These are phyloP conservation scores for Drosophila mulleri DNA, from an alignment of 2,888 invertebrate genomes.

Conservation along the genomic window DNA sequence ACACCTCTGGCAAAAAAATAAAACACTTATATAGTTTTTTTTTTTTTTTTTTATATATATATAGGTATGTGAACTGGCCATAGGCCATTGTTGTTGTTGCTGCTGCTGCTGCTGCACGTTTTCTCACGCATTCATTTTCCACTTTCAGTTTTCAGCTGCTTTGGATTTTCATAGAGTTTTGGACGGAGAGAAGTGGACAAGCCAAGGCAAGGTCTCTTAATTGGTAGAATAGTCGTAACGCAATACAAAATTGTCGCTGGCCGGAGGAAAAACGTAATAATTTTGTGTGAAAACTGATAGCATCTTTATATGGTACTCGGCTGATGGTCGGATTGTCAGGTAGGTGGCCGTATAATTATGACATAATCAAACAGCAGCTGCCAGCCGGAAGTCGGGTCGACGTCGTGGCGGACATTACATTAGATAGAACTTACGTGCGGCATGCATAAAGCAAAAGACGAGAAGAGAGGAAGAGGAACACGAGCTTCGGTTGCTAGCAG, in stretches of 20 bases:
- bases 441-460: background rate
- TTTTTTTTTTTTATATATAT: background rate
- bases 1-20: conserved; percentile 52
- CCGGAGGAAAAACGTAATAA: conserved; percentile 58
- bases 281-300: conserved; percentile 73
- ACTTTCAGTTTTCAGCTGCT: conserved; percentile 67
- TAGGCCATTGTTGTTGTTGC: conserved; percentile 42
- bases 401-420: conserved; percentile 15
- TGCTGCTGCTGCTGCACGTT: conserved; percentile 53
- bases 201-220: conserved; percentile 50
- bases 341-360: conserved; percentile 65
- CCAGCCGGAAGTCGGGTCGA: conserved; percentile 57
- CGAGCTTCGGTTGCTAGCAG: background rate
- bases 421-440: conserved; percentile 31
- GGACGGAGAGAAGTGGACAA: conserved; percentile 45
- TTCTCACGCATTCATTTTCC: conserved; percentile 78
- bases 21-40: conserved; percentile 7
- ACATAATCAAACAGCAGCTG: conserved; percentile 54
- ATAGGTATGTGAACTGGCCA: conserved; percentile 43
- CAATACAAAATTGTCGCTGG: conserved; percentile 45
- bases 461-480: background rate
- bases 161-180: conserved; percentile 70
- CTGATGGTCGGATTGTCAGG: conserved; percentile 13
- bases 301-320: conserved; percentile 60
- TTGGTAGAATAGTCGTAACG: conserved; percentile 59